phyloP scores from a whole-genome alignment of 2,797 vertebrate species.

The Morus bassanus region DNA sequence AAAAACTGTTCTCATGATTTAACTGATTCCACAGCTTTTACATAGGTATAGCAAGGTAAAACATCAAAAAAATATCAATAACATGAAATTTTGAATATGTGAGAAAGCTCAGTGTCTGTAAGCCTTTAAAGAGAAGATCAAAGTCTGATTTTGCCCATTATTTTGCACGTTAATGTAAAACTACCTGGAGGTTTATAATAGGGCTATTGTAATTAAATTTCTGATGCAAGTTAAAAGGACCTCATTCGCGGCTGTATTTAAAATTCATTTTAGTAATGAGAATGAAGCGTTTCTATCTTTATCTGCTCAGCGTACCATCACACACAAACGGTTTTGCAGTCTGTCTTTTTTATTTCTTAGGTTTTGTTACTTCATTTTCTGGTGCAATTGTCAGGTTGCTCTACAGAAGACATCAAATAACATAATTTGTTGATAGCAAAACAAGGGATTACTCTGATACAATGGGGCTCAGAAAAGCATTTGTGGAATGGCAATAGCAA shows the following conservation, averaged over 20 bases:
- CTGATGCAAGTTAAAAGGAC: neutral
- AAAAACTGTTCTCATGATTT: neutral
- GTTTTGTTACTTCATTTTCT: neutral
- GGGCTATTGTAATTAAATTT: neutral
- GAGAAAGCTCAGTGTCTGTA: neutral
- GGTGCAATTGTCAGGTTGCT: accelerated
- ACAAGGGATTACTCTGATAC: neutral
- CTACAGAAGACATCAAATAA: neutral
- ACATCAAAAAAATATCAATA: neutral
- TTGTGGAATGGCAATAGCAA: neutral
- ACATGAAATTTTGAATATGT: neutral
- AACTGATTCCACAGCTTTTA: neutral
- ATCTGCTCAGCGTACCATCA: neutral
- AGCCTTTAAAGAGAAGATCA: neutral
- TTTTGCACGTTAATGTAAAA: neutral
- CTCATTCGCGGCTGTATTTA: neutral
- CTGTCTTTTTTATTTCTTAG: neutral
- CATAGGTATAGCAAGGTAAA: neutral
- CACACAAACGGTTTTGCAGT: accelerated
- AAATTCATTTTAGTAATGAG: neutral
- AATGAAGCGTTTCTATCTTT: neutral
- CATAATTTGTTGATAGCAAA: neutral
- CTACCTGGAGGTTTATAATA: neutral
- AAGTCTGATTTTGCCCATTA: neutral
- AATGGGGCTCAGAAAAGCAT: neutral